Evolutionary conservation across 2,888 invertebrate genomes (phyloP).

Genomic region (Troilus luridus): DNA sequence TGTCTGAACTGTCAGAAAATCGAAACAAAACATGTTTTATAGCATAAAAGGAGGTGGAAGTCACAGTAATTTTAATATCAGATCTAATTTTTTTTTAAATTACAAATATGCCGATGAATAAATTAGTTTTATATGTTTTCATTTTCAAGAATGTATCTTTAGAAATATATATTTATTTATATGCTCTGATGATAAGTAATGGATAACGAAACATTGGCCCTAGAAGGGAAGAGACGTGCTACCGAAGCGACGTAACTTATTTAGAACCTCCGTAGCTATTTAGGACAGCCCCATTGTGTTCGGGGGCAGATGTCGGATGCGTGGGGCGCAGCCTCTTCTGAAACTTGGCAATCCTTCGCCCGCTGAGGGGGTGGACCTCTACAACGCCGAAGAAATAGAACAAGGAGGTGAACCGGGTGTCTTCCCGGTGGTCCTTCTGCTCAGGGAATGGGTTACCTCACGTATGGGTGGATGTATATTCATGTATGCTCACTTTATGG

Average conservation of each 20-base stretch:
- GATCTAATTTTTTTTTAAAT: too few species aligned
- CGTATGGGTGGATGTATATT: not conserved
- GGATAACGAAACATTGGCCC: not conserved
- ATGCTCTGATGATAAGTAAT: not conserved
- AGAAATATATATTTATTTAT: too few species aligned
- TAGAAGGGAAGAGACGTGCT: not conserved
- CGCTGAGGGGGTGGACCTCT: not conserved
- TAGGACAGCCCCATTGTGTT: conserved; percentile 38
- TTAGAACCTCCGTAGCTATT: conserved; percentile 39
- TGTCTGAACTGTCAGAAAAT: too few species aligned
- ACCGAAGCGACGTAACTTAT: conserved; percentile 4
- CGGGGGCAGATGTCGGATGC: conserved; percentile 37
- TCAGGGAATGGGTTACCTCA: not conserved
- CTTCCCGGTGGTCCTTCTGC: not conserved
- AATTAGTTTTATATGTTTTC: too few species aligned
- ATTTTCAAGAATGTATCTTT: too few species aligned
- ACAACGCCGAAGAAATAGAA: not conserved
- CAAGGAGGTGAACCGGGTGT: not conserved
- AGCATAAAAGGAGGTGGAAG: too few species aligned
- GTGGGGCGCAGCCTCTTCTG: not conserved
- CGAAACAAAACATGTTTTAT: too few species aligned
- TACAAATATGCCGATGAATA: too few species aligned
- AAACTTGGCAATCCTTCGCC: conserved; percentile 28
- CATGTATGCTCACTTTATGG: not conserved
- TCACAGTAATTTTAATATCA: too few species aligned